phyloP scores from a whole-genome alignment of 2,797 vertebrate genomes.

The Carcharodon carcharias region DNA sequence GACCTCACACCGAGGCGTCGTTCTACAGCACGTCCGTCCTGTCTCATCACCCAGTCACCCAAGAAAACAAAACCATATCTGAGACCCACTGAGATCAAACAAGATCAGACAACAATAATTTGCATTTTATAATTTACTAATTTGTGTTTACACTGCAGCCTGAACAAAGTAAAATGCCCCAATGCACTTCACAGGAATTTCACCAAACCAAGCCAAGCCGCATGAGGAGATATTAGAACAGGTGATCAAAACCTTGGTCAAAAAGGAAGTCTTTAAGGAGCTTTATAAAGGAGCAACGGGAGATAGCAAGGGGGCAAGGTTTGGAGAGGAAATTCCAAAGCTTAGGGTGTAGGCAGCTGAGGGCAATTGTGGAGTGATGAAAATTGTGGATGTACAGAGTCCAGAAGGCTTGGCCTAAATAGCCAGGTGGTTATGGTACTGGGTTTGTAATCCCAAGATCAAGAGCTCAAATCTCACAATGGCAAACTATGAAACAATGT shows the following conservation, averaged over 20 bases:
- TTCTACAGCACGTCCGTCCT: accelerated
- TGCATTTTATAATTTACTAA: not conserved
- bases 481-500: too few relatives aligned
- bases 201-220: not conserved
- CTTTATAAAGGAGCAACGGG: not conserved
- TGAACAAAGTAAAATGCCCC: not conserved
- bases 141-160: not conserved
- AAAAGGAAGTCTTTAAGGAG: not conserved
- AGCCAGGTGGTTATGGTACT: too few relatives aligned
- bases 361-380: not conserved
- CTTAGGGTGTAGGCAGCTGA: not conserved
- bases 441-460: too few relatives aligned
- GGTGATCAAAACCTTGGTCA: not conserved
- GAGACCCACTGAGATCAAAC: not conserved
- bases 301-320: not conserved
- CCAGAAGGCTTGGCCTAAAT: too few relatives aligned
- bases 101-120: not conserved
- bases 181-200: not conserved
- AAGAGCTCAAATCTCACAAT: too few relatives aligned
- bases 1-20: not conserved
- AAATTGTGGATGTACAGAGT: not conserved
- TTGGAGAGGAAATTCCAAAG: not conserved
- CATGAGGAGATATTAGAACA: not conserved
- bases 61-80: not conserved
- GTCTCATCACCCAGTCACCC: not conserved